Base-by-base conservation (phyloP, 1,140 invertebrate genomes). In the Listronotus oregonensis region DNA sequence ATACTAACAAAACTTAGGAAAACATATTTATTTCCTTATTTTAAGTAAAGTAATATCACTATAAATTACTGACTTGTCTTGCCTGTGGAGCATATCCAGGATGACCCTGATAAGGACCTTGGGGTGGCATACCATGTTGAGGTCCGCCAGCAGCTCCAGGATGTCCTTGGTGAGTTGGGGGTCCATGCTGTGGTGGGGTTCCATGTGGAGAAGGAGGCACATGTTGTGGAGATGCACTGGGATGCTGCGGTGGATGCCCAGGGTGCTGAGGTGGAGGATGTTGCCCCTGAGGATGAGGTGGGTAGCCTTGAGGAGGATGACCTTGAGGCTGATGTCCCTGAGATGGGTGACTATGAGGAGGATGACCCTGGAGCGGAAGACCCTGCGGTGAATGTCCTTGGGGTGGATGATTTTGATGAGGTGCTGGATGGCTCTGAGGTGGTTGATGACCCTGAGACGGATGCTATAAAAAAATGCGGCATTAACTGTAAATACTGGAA, bases 91-190 rank as follows among this genome's bases (percentile, higher is more conserved):
- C 15, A 56, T 55, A 58, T 14, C 57, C 59, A 37, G 65, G 65
- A 56, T 67, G 65, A n/a, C 58, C 58, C 27, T 59, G 65, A 51
- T 67, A 67, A 6, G 64, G 47, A 5, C 65, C 52, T 31, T 60
- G 65, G 39, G 71, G 73, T n/a, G 73, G 70, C 18, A 65, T 63
- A n/a, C 65, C 62, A 10, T 66, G 72, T 27, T 58, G 65, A n/a
- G 55, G 59, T 4, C 14, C 51, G 11, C 47, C 64, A 14, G 52
- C 52, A 58, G 39, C 7, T 58, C 11, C 8, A 37, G 34, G 34
- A 37, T 37, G 34, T 9, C 18, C n/a, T 47, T 49, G 50, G 15
- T 60, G 57, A 6, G 31, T 9, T 11, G 34, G 27, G 18, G 11
- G 21, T 11, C 39, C 39, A 10, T 9, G n/a, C 7, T 43, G 40